Evolutionary conservation across 2,113 vertebrate genomes (phyloP), one percentile per base, ranked within the genome.

Genomic region (Ptychochromis oligacanthus): DNA sequence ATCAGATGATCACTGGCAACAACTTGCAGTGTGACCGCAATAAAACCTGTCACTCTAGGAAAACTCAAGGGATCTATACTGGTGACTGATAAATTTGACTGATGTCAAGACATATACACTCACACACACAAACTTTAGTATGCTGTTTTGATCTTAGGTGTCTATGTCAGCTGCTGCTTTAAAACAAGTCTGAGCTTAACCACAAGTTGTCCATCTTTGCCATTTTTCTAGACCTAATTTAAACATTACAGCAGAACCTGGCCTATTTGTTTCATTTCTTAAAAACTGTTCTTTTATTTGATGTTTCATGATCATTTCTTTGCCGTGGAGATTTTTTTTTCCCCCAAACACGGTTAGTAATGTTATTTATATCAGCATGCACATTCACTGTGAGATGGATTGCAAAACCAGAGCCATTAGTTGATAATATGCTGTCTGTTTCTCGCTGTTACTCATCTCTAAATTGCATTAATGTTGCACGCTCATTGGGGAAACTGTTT

Each of bases 81-180:
- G 93, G 81, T 96, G 96, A 96, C 93, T 96, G 94, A 94, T 94
- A 94, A 95, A 95, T 95, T 93, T 93, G 95, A 96, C 90, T 88
- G 84, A 91, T 96, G 95, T 96, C 95, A 96, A 95, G 93, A 91
- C 88, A 94, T 93, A 96, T 95, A 82, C 22, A 79, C 56, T 77
- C 18, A 72, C 12, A 57, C 60, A 67, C 60, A 82, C 31, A 74
- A 52, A 81, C 77, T 80, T 74, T 61, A 49, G 82, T 65, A 56
- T 38, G 52, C 55, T 75, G 79, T 82, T 84, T 83, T 22, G 72
- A 83, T 89, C 78, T 79, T 67, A 77, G 40, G 80, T 74, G 60
- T 86, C 82, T 57, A 1, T 72, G 58, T 62, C 55, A 43, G 34
- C 55, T 62, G 75, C 26, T 15, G 58, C 72, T 67, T 49, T 7